phyloP scores from a whole-genome alignment of 2,797 vertebrate genomes.

The Petrocephalus schoutedeni region DNA sequence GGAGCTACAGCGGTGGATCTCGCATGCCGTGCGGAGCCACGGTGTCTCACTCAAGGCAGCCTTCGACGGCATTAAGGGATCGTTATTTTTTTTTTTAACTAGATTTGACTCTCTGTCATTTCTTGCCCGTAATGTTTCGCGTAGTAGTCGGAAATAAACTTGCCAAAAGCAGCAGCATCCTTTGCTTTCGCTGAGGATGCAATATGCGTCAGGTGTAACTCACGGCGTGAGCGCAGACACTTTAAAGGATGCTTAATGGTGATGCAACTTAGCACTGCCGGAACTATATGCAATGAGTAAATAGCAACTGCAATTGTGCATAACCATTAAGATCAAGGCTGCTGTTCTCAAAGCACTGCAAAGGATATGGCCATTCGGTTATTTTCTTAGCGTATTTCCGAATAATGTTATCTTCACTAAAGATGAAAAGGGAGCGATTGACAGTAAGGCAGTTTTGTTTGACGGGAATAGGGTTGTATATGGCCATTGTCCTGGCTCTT shows the following conservation, averaged over 20 bases:
- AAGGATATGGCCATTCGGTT: constrained; percentile 99
- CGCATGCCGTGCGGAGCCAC: neutral
- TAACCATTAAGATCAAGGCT: neutral
- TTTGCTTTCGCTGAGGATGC: neutral
- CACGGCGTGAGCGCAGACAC: neutral
- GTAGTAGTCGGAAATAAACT: constrained; percentile 7
- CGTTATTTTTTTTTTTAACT: neutral
- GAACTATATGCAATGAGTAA: neutral
- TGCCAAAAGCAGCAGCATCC: constrained; percentile 7
- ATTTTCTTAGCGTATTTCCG: constrained; percentile 98
- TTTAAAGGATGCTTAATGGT: neutral
- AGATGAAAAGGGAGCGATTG: constrained; percentile 96
- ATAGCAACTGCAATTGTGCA: neutral
- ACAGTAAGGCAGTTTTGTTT: constrained; percentile 92
- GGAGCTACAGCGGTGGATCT: neutral
- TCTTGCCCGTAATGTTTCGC: neutral
- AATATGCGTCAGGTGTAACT: constrained; percentile 5
- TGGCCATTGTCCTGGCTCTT: constrained; percentile 92
- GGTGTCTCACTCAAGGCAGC: neutral
- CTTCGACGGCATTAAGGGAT: neutral
- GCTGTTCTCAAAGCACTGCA: neutral
- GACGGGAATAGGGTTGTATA: constrained; percentile 96
- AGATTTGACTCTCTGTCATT: neutral
- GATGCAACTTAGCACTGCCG: neutral
- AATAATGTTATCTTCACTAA: constrained; percentile 95